These are phyloP conservation scores for Steatocranus sp. DNA, from an alignment of 2,797 vertebrate species.

Conservation along the genomic window DNA sequence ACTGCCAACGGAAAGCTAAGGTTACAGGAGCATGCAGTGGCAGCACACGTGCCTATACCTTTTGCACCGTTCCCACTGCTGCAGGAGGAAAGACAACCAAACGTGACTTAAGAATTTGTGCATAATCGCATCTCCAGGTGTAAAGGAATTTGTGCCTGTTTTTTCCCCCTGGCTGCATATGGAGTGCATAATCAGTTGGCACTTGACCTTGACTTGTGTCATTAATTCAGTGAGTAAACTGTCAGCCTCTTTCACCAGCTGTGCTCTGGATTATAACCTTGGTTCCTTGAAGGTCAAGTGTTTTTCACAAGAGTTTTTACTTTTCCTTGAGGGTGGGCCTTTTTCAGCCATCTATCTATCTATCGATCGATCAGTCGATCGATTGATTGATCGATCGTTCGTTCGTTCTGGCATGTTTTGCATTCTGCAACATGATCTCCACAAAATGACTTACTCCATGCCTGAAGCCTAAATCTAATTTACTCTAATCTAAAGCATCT, in stretches of 20 bases:
- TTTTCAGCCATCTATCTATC: background rate
- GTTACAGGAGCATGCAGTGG: conserved; percentile 1
- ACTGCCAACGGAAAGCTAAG: conserved; percentile 14
- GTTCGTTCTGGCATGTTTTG: background rate
- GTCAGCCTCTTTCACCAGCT: conserved; percentile 67
- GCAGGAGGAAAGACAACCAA: conserved; percentile 4
- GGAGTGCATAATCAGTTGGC: conserved; percentile 61
- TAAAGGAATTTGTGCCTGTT: conserved; percentile 54
- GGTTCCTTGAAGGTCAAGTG: conserved; percentile 61
- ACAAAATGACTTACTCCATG: background rate
- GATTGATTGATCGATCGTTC: no score
- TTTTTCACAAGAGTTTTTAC: conserved; percentile 26
- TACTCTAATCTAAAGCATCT: background rate
- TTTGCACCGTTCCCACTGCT: background rate
- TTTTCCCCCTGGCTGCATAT: conserved; percentile 47
- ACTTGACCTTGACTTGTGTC: conserved; percentile 73
- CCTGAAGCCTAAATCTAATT: background rate
- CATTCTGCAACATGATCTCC: background rate
- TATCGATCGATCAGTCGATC: no score
- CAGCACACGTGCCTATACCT: background rate
- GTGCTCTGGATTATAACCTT: conserved; percentile 56
- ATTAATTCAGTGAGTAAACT: conserved; percentile 72
- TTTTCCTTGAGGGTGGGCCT: background rate
- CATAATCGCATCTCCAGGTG: conserved; percentile 63
- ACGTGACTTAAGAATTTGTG: conserved; percentile 39